phyloP scores from a whole-genome alignment of 2,888 invertebrate genomes.

The Steinernema scapterisci region DNA sequence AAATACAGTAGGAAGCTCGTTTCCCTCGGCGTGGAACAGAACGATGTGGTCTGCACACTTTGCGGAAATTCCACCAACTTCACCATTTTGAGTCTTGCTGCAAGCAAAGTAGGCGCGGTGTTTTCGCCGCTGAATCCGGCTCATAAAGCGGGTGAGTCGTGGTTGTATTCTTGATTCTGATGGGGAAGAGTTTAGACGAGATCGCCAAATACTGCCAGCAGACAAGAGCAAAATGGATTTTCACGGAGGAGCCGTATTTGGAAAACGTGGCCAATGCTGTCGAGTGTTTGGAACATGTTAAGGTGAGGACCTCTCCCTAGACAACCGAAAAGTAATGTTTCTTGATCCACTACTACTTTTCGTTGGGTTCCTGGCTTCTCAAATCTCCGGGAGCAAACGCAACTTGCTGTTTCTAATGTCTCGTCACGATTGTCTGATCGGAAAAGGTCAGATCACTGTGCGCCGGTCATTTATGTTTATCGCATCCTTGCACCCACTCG shows the following conservation, averaged over 20 bases:
- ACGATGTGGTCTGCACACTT: slow-evolving; percentile 39
- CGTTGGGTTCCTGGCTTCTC: too few species aligned
- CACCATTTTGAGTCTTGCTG: slow-evolving; percentile 41
- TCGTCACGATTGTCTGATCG: too few species aligned
- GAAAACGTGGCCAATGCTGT: slow-evolving; percentile 26
- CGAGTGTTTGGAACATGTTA: too few species aligned
- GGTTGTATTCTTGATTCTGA: neutral
- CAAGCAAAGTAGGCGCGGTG: slow-evolving; percentile 38
- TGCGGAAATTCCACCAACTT: slow-evolving; percentile 46
- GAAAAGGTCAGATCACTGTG: too few species aligned
- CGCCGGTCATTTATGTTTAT: too few species aligned
- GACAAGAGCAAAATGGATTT: slow-evolving; percentile 29
- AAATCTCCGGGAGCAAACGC: too few species aligned
- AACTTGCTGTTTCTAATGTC: too few species aligned
- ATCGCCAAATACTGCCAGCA: slow-evolving; percentile 41
- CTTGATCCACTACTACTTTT: too few species aligned
- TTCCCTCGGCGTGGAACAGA: neutral
- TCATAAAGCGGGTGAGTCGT: slow-evolving; percentile 44
- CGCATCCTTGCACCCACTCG: too few species aligned
- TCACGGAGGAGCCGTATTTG: slow-evolving; percentile 32
- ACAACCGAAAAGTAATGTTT: too few species aligned
- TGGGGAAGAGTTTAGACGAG: slow-evolving; percentile 47
- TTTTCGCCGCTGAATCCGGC: slow-evolving; percentile 52
- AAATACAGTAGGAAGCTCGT: neutral
- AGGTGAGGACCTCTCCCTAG: neutral